A percentile compares a stretch with the other conserved stretches of the same genome.
Evolutionary conservation across 2,888 invertebrate genomes (phyloP).

Genomic region (Cosmopolites sordidus): DNA sequence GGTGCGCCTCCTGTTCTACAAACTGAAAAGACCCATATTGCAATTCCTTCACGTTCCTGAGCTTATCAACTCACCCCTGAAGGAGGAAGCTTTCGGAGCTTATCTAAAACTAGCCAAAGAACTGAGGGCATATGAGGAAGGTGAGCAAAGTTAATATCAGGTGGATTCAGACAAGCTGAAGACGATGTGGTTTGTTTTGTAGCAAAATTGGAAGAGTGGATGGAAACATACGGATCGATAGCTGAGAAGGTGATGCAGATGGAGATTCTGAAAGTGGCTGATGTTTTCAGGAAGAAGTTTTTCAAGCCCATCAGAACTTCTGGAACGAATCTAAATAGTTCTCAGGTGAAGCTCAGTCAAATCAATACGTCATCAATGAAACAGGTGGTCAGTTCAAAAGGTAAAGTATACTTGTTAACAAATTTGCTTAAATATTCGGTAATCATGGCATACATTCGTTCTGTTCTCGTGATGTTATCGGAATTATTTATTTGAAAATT

Average conservation of each 20-base stretch:
- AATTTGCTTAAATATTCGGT: too few relatives aligned
- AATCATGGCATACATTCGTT: too few relatives aligned
- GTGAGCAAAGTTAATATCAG: constrained; percentile 5
- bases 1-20: constrained; percentile 74
- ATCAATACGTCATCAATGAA: too few relatives aligned
- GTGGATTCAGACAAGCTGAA: too few relatives aligned
- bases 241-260: constrained; percentile 67
- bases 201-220: constrained; percentile 67
- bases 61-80: constrained; percentile 67
- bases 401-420: too few relatives aligned
- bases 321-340: neutral
- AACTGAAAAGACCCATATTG: constrained; percentile 74
- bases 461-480: too few relatives aligned
- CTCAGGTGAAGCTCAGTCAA: constrained; percentile 4
- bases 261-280: constrained; percentile 56
- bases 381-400: too few relatives aligned
- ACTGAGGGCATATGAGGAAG: constrained; percentile 60
- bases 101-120: constrained; percentile 72
- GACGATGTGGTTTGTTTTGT: neutral
- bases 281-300: constrained; percentile 28
- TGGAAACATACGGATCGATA: constrained; percentile 57
- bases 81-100: constrained; percentile 71
- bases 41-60: constrained; percentile 74
- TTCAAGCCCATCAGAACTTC: constrained; percentile 24
- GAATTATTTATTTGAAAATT: too few relatives aligned